Evolutionary conservation across 2,113 vertebrate species (phyloP).

Genomic region (Andinoacara biseriatus): DNA sequence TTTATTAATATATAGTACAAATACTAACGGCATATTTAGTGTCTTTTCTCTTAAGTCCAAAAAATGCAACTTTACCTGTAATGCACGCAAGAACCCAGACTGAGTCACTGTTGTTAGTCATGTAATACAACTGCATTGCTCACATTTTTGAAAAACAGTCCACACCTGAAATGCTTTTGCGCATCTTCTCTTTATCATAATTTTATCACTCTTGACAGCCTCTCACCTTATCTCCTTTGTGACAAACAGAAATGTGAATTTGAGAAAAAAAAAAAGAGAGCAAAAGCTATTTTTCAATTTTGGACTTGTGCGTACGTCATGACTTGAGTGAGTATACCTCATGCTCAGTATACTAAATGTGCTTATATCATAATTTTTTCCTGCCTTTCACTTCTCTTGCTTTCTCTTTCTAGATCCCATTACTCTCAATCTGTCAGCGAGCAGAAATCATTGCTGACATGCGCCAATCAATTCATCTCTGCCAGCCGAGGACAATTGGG

Average conservation of each 20-base stretch:
- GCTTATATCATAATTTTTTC: background rate
- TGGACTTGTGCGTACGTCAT: background rate
- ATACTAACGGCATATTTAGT: background rate
- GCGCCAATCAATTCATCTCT: constrained; percentile 1
- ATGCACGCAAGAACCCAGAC: background rate
- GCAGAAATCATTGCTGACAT: background rate
- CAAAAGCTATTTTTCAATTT: background rate
- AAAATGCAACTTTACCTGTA: background rate
- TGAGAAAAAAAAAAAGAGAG: background rate
- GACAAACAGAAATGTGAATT: background rate
- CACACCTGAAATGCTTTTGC: background rate
- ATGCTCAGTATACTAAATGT: background rate
- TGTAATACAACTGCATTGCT: background rate
- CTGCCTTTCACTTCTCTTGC: constrained; percentile 19
- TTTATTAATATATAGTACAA: background rate
- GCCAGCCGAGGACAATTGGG: background rate
- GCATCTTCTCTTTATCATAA: background rate
- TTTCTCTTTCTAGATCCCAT: constrained; percentile 15
- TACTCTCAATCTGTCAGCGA: constrained; percentile 9
- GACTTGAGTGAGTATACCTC: background rate
- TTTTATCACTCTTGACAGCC: background rate
- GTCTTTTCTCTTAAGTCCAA: background rate
- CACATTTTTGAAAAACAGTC: background rate
- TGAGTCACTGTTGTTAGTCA: background rate
- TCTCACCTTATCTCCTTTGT: background rate